Percentiles rank a stretch among this genome's conserved stretches.
phyloP scores from a whole-genome alignment of 2,113 vertebrate species.

The Alosa alosa region DNA sequence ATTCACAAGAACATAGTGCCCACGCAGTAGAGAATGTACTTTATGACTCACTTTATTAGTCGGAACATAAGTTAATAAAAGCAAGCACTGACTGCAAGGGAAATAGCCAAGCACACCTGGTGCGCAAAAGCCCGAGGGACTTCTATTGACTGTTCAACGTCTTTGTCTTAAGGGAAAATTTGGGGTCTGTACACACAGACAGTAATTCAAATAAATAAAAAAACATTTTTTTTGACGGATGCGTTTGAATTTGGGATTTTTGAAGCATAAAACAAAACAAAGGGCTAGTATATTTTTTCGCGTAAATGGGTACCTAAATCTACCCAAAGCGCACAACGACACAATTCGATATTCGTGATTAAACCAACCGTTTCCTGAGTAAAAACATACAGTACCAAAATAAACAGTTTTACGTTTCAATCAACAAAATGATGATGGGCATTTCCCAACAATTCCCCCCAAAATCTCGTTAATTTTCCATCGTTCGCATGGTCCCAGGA shows the following conservation, averaged over 20 bases:
- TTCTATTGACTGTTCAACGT: background rate
- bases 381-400: background rate
- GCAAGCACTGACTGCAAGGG: constrained; percentile 21
- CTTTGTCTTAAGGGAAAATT: background rate
- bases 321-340: constrained; percentile 65
- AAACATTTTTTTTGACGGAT: background rate
- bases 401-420: background rate
- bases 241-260: background rate
- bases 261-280: background rate
- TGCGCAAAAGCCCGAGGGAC: constrained; percentile 62
- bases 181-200: background rate
- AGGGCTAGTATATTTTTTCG: constrained; percentile 45
- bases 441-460: background rate
- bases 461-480: background rate
- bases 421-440: background rate
- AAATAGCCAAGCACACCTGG: constrained; percentile 24
- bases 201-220: background rate
- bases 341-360: background rate
- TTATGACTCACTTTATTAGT: constrained; percentile 47
- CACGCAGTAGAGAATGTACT: constrained; percentile 51
- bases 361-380: background rate
- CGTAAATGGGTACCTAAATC: constrained; percentile 67
- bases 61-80: constrained; percentile 49
- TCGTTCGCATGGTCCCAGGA: background rate
- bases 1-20: constrained; percentile 55